Percentiles rank a stretch among this genome's conserved stretches.
These are phyloP conservation scores for Lochmaea crataegi DNA, from an alignment of 2,888 invertebrate genomes.

Conservation along the genomic window DNA sequence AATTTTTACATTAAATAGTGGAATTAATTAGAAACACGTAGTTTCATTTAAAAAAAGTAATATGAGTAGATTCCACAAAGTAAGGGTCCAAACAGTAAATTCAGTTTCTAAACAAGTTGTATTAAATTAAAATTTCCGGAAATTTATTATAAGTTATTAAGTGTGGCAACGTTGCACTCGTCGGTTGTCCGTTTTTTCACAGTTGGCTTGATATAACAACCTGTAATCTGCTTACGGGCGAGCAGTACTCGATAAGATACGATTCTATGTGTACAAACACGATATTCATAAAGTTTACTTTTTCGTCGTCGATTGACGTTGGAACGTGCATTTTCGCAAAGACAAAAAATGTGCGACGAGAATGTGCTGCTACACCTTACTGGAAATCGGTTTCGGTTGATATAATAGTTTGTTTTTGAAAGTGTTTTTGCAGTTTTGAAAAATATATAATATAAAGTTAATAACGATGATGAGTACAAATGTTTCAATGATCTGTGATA, in stretches of 20 bases:
- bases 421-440: constrained; percentile 23
- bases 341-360: constrained; percentile 51
- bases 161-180: constrained; percentile 52
- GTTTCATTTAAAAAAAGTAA: too few species aligned
- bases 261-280: constrained; percentile 1
- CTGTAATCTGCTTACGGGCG: constrained; percentile 60
- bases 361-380: constrained; percentile 49
- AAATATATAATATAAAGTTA: constrained; percentile 3
- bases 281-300: background rate
- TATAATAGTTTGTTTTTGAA: constrained; percentile 40
- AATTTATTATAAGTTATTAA: constrained; percentile 8
- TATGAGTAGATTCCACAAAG: too few species aligned
- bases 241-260: constrained; percentile 49
- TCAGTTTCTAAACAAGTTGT: too few species aligned
- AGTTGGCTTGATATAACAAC: constrained; percentile 62
- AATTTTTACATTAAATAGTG: too few species aligned
- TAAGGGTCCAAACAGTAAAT: too few species aligned
- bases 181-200: constrained; percentile 61
- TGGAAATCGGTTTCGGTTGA: constrained; percentile 47
- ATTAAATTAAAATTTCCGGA: background rate
- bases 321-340: constrained; percentile 8
- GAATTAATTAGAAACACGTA: too few species aligned
- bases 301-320: constrained; percentile 27
- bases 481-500: constrained; percentile 31
- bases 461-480: constrained; percentile 36